These are phyloP conservation scores for Platalea minor DNA, from an alignment of 2,797 vertebrate species.

Conservation along the genomic window DNA sequence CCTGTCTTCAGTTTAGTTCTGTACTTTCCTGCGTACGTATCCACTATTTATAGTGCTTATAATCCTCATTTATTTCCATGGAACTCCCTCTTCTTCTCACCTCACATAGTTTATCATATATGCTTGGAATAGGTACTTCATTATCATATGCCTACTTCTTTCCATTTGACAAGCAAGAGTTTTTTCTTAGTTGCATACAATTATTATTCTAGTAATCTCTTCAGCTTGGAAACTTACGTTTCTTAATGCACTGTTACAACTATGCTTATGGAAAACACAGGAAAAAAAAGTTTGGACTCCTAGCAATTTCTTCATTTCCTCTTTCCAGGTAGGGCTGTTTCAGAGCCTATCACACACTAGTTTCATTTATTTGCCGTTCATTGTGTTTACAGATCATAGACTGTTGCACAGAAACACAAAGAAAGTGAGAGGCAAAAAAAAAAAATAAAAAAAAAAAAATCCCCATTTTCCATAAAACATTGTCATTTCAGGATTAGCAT, in stretches of 20 bases:
- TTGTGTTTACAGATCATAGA: not conserved
- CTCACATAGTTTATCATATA: not conserved
- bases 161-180: not conserved
- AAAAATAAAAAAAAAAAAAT: not conserved
- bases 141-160: not conserved
- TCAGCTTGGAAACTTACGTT: not conserved
- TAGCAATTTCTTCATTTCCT: not conserved
- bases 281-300: not conserved
- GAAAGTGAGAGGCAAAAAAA: not conserved
- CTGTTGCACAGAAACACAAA: not conserved
- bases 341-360: not conserved
- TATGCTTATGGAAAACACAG: not conserved
- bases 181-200: not conserved
- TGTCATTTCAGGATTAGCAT: not conserved
- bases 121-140: not conserved
- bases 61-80: not conserved
- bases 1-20: not conserved
- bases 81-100: not conserved
- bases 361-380: not conserved
- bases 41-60: not conserved
- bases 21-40: not conserved
- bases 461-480: rapidly evolving
- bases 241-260: not conserved
- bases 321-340: not conserved
- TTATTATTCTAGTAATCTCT: not conserved